Evolutionary conservation across 2,113 vertebrate species (phyloP), one percentile per base, ranked within the genome.

Genomic region (Toxotes chatareus): DNA sequence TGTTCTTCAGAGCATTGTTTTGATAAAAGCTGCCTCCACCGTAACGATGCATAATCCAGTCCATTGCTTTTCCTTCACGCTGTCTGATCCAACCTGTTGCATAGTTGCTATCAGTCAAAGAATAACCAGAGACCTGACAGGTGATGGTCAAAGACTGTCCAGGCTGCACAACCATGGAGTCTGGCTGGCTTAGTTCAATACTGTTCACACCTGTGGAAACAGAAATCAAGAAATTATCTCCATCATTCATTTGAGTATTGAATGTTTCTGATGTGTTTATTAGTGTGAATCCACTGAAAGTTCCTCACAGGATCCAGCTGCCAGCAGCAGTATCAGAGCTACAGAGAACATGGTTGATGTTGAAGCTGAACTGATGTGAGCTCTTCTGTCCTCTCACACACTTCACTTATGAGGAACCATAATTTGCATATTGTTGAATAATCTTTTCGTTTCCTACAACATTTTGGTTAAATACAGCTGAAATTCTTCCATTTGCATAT

Each of bases 21-120:
- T 89, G 16, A 0, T 0, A 0, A 3, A 53, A 2, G 12, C 0
- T 0, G 0, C 68, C 34, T 21, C 4, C 0, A 3, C 13, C 60
- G 64, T 68, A 85, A 8, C 0, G 31, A 34, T 80, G 3, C 0
- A 6, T 61, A 40, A 82, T 76, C 72, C 72, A 70, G 4, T 76
- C 57, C 46, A 82, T 36, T n/a, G 19, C 27, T 76, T 82, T 86
- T 61, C 79, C 80, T 80, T 80, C 71, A 34, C 63, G 0, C 60
- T 87, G 64, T 87, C 88, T 76, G 7, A 87, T 72, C 85, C 82
- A 89, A 63, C n/a, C 64, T 83, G 85, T 83, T 73, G 13, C 72
- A 73, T 88, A 83, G 76, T 46, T 64, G 16, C 3, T 27, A 27
- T 27, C 27, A 27, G 27, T 27, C 27, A 27, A 27, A 27, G 27